These are phyloP conservation scores for Ctenosaura bakeri DNA, from an alignment of 2,797 vertebrate genomes.

Conservation along the genomic window DNA sequence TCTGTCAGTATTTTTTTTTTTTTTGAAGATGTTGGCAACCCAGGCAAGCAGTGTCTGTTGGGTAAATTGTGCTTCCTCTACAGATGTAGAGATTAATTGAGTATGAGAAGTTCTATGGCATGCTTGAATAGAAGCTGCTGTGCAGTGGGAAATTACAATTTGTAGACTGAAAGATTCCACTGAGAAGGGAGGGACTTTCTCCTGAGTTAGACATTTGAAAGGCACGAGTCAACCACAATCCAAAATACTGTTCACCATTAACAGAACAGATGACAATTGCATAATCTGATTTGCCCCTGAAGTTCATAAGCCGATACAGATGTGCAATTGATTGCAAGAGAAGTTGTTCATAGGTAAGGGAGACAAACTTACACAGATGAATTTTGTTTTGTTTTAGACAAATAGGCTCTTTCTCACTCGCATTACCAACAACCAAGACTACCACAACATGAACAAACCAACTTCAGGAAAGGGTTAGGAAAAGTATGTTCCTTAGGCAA, in stretches of 20 bases:
- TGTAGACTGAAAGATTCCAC: background rate
- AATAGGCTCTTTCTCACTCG: background rate
- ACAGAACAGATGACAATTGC: background rate
- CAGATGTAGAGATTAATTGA: conserved; percentile 19
- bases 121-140: background rate
- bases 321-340: background rate
- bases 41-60: background rate
- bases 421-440: background rate
- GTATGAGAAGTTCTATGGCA: background rate
- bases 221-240: background rate
- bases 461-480: background rate
- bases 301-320: background rate
- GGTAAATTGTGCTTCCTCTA: background rate
- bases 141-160: background rate
- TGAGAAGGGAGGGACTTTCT: background rate
- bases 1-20: background rate
- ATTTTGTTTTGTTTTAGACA: too few relatives aligned
- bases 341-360: background rate
- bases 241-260: background rate
- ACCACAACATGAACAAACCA: background rate
- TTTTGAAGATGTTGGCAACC: conserved; percentile 9
- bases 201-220: background rate
- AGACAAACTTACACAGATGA: background rate
- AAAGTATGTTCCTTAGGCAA: background rate
- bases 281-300: too few relatives aligned